These are phyloP conservation scores for Misgurnus anguillicaudatus DNA, from an alignment of 2,113 vertebrate species.

Conservation along the genomic window DNA sequence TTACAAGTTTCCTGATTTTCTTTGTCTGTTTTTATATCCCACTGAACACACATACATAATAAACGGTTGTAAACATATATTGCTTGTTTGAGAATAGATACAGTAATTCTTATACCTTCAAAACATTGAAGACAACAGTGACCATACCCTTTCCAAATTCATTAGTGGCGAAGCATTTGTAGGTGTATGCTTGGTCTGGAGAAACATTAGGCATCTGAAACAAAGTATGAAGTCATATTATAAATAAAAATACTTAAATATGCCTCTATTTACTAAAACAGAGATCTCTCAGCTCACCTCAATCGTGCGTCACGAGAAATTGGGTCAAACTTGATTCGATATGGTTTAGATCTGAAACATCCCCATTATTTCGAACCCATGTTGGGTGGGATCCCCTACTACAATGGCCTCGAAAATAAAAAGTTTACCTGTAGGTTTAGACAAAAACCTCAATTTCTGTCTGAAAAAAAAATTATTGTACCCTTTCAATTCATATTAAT, in stretches of 20 bases:
- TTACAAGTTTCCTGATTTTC: slow-evolving; percentile 39
- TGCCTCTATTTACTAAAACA: too few species aligned
- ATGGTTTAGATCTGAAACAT: slow-evolving; percentile 76
- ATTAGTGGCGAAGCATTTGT: slow-evolving; percentile 80
- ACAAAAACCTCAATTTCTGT: not conserved
- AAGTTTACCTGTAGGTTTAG: slow-evolving; percentile 76
- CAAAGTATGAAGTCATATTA: not conserved
- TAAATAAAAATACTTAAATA: too few species aligned
- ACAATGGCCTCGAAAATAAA: slow-evolving; percentile 83
- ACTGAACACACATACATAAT: slow-evolving; percentile 65
- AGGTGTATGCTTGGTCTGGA: slow-evolving; percentile 78
- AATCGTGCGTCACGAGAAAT: too few species aligned
- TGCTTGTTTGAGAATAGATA: not conserved
- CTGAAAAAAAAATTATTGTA: too few species aligned
- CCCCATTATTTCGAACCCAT: slow-evolving; percentile 73
- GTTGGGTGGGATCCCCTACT: slow-evolving; percentile 75
- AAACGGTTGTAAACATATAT: not conserved
- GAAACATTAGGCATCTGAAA: slow-evolving; percentile 80
- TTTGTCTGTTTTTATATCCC: slow-evolving; percentile 78
- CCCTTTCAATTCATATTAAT: too few species aligned
- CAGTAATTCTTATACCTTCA: slow-evolving; percentile 72
- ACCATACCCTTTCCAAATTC: slow-evolving; percentile 79
- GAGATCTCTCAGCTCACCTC: too few species aligned
- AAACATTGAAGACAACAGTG: slow-evolving; percentile 79
- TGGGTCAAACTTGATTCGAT: slow-evolving; percentile 66